Percentiles rank a stretch among this genome's conserved stretches.
These are phyloP conservation scores for Metridium senile DNA, from an alignment of 92 coral and sea anemone species.

Conservation along the genomic window DNA sequence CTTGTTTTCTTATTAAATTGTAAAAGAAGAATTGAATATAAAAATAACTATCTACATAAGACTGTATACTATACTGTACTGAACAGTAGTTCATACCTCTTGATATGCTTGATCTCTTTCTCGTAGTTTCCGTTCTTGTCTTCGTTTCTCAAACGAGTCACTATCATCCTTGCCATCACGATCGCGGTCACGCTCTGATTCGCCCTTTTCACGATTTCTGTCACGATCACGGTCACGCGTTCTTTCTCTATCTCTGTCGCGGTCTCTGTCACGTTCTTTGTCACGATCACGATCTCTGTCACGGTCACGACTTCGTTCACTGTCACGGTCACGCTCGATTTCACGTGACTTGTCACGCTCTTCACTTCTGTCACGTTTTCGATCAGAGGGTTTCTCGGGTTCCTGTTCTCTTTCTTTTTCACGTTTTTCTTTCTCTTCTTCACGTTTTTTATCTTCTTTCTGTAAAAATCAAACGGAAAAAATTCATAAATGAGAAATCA, in stretches of 20 bases:
- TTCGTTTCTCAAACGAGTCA: slow-evolving; percentile 80
- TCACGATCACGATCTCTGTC: slow-evolving; percentile 59
- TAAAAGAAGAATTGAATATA: too few relatives aligned
- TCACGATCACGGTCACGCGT: slow-evolving; percentile 66
- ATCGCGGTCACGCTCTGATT: slow-evolving; percentile 60
- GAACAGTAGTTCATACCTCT: slow-evolving; percentile 81
- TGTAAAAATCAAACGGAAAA: slow-evolving; percentile 31
- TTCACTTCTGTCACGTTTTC: slow-evolving; percentile 61
- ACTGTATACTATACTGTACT: too few relatives aligned
- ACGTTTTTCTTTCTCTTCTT: slow-evolving; percentile 69
- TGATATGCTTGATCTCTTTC: slow-evolving; percentile 87
- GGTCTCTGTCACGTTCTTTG: slow-evolving; percentile 46
- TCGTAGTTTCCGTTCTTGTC: slow-evolving; percentile 81
- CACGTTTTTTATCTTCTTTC: slow-evolving; percentile 78
- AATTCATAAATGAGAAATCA: neutral
- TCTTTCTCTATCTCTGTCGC: slow-evolving; percentile 57
- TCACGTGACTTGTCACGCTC: slow-evolving; percentile 80
- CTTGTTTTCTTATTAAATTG: too few relatives aligned
- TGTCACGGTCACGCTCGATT: slow-evolving; percentile 72
- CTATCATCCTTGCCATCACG: slow-evolving; percentile 78
- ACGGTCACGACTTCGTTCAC: slow-evolving; percentile 56
- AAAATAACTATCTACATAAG: too few relatives aligned
- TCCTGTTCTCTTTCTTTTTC: slow-evolving; percentile 65
- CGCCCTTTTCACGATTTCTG: slow-evolving; percentile 67
- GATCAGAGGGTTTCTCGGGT: slow-evolving; percentile 43